Base-by-base conservation (phyloP, 64 coral and sea anemone genomes). In the Orbicella faveolata region DNA sequence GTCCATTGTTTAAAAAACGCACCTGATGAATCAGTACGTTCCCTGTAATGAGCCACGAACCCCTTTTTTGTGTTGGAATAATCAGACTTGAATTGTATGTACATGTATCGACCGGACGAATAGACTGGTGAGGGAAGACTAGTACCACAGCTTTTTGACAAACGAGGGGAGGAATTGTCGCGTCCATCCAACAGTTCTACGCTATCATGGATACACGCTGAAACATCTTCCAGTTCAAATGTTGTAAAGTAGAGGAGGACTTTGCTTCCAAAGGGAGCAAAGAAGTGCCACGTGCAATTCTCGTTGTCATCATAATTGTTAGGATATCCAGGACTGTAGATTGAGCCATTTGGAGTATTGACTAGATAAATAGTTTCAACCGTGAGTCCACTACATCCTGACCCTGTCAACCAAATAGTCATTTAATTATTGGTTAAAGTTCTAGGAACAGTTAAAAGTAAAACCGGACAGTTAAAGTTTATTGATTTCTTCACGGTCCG, bases 221-320 rank as follows among this genome's bases (percentile, higher is more conserved):
- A 59, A 59, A 13, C 13, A 9, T 36, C 6, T 30, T 84, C 89
- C 25, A 79, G 52, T 17, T 51, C 13, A 35, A 91, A 75, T 21
- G 8, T 11, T 11, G 3, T 67, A 23, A 91, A 91, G 73, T 41
- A 77, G 33, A 91, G 66, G 0, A 81, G 19, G 0, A 91, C 35
- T 21, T 34, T n/a, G 41, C 37, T n/a, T 20, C 76, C 63, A 10
- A 6, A 19, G 1, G 89, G 64, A 41, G 73, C 89, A 2, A 2
- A 0, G 37, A 90, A 20, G 6, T 15, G 79, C 89, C 89, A 90
- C 19, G 36, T 12, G 35, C 89, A 90, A 73, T 61, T 19, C 23
- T 51, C 48, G 20, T 83, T 36, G 10, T 52, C 26, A 35, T 52
- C 68, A 48, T 91, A 91, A 26, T 26, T 48, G 10, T 1, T 0